Evolutionary conservation across 2,888 invertebrate genomes (phyloP), one percentile per base, ranked within the genome.

Genomic region (Hypolimnas misippus): DNA sequence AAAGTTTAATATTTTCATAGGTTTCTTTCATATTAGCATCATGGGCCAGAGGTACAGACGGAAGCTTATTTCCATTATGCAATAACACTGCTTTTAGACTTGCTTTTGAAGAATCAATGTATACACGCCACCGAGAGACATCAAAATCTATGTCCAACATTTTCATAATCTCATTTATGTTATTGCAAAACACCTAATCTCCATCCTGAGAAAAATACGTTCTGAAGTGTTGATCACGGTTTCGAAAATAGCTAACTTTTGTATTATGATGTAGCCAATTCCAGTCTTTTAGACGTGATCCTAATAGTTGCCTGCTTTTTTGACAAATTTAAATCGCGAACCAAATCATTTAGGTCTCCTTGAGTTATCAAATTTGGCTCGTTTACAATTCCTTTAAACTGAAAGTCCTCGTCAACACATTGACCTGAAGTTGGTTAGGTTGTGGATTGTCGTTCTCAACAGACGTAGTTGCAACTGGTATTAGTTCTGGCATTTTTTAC

Each of bases 401-500:
- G 1, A 5, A 33, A 10, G 33, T 25, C 25, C 25, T 25, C 25
- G 25, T 25, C 25, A 25, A 25, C 25, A 25, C 25, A 25, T 25
- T 25, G 25, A 25, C 25, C 25, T 25, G 25, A 25, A 25, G 25
- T 25, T 2, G 25, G 5, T 5, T n/a, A n/a, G 25, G 25, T 25
- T 25, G 25, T 25, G 25, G 5, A 25, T 25, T 25, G 25, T 25
- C 25, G 25, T 25, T 25, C 25, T 25, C 25, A 25, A 25, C 25
- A 25, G 25, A 25, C 25, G 25, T 25, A 25, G 25, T 25, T 25
- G 25, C 25, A 25, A 25, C 25, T 25, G 25, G 25, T 25, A 25
- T 33, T 33, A 33, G 33, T 33, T 33, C 33, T 33, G 21, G 49
- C 49, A 49, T 49, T 49, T 49, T 49, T 29, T 49, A 49, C 29